A percentile compares a stretch with the other conserved stretches of the same genome.
Evolutionary conservation across 1,140 invertebrate genomes (phyloP).

Genomic region (Sitophilus oryzae): DNA sequence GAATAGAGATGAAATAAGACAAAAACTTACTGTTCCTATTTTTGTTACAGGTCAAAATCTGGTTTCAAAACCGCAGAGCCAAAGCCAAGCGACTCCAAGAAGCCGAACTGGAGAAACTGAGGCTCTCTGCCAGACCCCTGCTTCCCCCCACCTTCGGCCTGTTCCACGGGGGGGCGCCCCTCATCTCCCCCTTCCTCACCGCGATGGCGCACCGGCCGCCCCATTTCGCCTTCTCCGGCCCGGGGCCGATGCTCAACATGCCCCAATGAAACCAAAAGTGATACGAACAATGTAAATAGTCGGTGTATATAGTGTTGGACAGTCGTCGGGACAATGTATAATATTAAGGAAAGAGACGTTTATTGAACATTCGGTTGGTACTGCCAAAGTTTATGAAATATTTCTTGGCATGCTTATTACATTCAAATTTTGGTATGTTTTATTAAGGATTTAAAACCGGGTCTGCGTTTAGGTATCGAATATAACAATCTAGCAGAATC

Average conservation of each 20-base stretch:
- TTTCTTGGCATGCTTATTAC: too few relatives aligned
- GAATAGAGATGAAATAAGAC: too few relatives aligned
- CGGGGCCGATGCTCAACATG: conserved; percentile 31
- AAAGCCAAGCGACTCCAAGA: conserved; percentile 93
- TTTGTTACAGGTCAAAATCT: conserved; percentile 82
- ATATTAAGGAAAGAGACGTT: too few relatives aligned
- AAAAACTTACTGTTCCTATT: conserved; percentile 18
- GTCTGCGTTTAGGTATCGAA: too few relatives aligned
- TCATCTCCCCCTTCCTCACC: conserved; percentile 41
- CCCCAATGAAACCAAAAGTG: conserved; percentile 28
- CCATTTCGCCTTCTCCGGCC: conserved; percentile 34
- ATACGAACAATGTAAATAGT: not conserved
- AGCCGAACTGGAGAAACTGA: conserved; percentile 83
- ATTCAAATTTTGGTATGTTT: too few relatives aligned
- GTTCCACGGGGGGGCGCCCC: conserved; percentile 34
- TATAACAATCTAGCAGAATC: too few relatives aligned
- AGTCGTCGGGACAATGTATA: not conserved
- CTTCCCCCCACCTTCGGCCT: conserved; percentile 39
- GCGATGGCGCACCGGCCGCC: conserved; percentile 42
- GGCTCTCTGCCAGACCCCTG: conserved; percentile 39
- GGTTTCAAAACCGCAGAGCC: conserved; percentile 94
- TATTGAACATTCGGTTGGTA: too few relatives aligned
- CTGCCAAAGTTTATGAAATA: too few relatives aligned
- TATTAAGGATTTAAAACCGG: too few relatives aligned
- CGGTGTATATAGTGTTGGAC: not conserved